phyloP scores from a whole-genome alignment of 2,888 invertebrate species.

The Papilio elwesi region DNA sequence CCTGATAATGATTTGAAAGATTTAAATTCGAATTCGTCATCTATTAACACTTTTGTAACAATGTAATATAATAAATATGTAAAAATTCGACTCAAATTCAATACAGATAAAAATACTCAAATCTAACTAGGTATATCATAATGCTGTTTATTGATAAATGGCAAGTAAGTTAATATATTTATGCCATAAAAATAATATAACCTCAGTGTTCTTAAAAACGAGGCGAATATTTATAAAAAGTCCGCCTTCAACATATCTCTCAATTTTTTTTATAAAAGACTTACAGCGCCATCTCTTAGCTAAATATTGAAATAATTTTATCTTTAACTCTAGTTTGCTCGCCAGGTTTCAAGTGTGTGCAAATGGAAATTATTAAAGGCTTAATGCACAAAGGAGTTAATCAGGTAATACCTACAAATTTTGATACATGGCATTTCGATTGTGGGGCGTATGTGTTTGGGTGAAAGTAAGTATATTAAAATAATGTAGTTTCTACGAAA shows the following conservation, averaged over 20 bases:
- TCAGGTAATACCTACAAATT: background rate
- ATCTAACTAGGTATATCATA: no score
- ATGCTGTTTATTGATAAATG: no score
- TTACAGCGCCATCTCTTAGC: conserved; percentile 30
- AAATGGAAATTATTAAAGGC: background rate
- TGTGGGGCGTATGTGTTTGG: background rate
- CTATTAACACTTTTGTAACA: no score
- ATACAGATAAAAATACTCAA: no score
- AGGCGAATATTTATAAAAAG: background rate
- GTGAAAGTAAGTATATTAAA: no score
- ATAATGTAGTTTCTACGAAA: no score
- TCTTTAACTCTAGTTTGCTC: background rate
- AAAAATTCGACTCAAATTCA: no score
- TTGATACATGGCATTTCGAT: background rate
- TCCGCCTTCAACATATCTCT: background rate
- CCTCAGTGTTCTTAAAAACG: background rate
- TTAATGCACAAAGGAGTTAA: background rate
- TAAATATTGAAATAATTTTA: background rate
- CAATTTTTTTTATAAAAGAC: background rate
- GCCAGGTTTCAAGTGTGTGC: background rate
- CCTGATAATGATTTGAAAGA: no score
- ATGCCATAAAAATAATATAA: no score
- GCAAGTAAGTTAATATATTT: no score
- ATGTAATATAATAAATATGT: no score
- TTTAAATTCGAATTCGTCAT: no score